Conservation (phyloP, 2,797 vertebrate genomes). For the Clamator glandarius region DNA sequence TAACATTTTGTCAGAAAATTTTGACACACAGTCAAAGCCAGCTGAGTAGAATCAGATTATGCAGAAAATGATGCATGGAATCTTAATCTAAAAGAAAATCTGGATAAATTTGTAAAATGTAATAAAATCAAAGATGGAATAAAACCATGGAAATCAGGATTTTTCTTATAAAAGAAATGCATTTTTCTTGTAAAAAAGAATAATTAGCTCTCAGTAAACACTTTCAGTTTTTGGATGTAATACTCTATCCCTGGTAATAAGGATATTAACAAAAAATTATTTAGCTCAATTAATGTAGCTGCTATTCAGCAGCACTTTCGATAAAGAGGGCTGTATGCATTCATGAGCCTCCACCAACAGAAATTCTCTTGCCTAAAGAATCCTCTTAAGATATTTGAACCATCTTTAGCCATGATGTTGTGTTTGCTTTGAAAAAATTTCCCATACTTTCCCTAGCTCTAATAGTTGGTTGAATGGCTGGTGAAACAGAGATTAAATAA, state of each 20-base stretch:
- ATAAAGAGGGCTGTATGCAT: not conserved
- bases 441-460: not conserved
- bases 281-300: not conserved
- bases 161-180: not conserved
- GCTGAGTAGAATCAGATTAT: conserved; percentile 9
- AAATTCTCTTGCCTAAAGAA: not conserved
- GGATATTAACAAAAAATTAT: conserved; percentile 4
- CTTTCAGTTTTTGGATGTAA: not conserved
- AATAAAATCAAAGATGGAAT: not conserved
- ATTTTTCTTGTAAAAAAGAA: conserved; percentile 5
- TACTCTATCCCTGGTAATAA: not conserved
- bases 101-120: not conserved
- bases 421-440: not conserved
- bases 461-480: not conserved
- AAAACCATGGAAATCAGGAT: conserved; percentile 15
- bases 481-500: not conserved
- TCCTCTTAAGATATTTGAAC: not conserved
- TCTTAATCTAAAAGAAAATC: conserved; percentile 19
- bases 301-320: not conserved
- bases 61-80: not conserved
- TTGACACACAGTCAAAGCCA: conserved; percentile 15
- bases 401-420: not conserved
- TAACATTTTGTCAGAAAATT: conserved; percentile 36
- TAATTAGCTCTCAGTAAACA: not conserved
- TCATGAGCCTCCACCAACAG: not conserved